Conservation (phyloP, 2,888 invertebrate genomes). For the Lordiphosa fenestrarum region DNA sequence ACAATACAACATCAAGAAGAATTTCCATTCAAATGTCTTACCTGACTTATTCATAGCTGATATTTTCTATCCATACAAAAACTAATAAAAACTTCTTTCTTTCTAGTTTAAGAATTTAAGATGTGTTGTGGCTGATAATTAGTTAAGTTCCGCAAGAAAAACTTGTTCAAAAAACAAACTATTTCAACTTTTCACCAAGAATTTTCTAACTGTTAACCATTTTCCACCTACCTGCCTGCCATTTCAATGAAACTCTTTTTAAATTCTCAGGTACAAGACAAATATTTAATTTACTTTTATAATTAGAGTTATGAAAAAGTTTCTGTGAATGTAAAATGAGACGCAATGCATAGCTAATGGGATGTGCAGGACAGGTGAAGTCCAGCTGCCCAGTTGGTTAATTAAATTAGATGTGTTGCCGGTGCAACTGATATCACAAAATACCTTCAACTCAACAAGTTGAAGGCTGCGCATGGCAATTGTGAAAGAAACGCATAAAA, state of each 20-base stretch:
- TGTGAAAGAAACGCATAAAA: slow-evolving; percentile 24
- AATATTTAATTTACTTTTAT: slow-evolving; percentile 58
- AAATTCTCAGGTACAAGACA: not conserved
- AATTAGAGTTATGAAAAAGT: slow-evolving; percentile 64
- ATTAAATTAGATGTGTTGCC: slow-evolving; percentile 58
- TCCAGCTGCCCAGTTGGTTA: slow-evolving; percentile 28
- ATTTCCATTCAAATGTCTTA: too few relatives aligned
- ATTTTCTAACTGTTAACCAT: slow-evolving; percentile 27
- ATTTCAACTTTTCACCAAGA: not conserved
- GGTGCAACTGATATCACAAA: slow-evolving; percentile 45
- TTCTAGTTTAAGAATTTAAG: too few relatives aligned
- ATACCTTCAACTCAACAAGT: slow-evolving; percentile 55
- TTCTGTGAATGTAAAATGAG: slow-evolving; percentile 28
- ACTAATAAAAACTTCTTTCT: too few relatives aligned
- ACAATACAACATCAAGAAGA: too few relatives aligned
- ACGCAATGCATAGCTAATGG: slow-evolving; percentile 69
- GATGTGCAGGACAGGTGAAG: slow-evolving; percentile 18
- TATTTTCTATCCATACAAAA: too few relatives aligned
- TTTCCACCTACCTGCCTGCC: slow-evolving; percentile 50
- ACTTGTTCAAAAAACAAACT: too few relatives aligned
- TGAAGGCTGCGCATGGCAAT: slow-evolving; percentile 54
- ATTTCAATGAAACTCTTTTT: slow-evolving; percentile 9
- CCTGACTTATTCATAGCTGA: too few relatives aligned
- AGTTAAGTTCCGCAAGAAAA: too few relatives aligned
- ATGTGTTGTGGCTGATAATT: too few relatives aligned